Evolutionary conservation across 2,888 invertebrate species (phyloP).

Genomic region (Caenorhabditis japonica): DNA sequence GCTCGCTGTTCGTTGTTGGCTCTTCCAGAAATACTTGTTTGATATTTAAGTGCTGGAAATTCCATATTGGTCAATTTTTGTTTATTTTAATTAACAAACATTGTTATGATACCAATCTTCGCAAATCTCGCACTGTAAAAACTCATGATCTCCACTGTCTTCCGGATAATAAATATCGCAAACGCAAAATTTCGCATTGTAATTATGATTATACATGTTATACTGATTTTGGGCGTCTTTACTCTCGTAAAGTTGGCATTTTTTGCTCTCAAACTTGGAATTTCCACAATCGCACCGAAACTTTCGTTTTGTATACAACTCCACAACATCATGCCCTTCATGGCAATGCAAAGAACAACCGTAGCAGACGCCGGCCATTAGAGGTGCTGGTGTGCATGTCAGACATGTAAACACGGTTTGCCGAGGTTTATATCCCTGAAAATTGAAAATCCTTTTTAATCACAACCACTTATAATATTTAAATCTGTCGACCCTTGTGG

Average conservation of each 20-base stretch:
- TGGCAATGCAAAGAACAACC: constrained; percentile 95
- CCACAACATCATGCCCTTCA: constrained; percentile 93
- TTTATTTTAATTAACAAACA: constrained; percentile 78
- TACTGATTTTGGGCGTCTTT: constrained; percentile 83
- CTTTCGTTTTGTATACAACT: constrained; percentile 92
- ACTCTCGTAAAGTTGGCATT: constrained; percentile 77
- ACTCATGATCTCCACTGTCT: constrained; percentile 86
- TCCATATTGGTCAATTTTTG: neutral
- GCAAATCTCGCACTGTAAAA: constrained; percentile 95
- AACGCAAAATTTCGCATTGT: constrained; percentile 90
- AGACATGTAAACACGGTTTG: constrained; percentile 95
- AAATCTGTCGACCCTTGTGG: no score
- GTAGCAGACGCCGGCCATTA: constrained; percentile 83
- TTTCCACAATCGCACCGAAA: constrained; percentile 79
- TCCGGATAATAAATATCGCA: constrained; percentile 95
- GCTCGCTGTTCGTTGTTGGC: neutral
- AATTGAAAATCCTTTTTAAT: neutral
- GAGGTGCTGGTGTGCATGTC: constrained; percentile 83
- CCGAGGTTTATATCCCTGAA: constrained; percentile 89
- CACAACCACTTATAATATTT: no score
- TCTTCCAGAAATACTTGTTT: neutral
- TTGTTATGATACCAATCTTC: constrained; percentile 96
- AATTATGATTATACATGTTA: constrained; percentile 85
- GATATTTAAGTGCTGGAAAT: neutral
- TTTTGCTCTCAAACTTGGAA: constrained; percentile 83